These are phyloP conservation scores for Leptosomus discolor DNA, from an alignment of 2,113 vertebrate species.

Conservation along the genomic window DNA sequence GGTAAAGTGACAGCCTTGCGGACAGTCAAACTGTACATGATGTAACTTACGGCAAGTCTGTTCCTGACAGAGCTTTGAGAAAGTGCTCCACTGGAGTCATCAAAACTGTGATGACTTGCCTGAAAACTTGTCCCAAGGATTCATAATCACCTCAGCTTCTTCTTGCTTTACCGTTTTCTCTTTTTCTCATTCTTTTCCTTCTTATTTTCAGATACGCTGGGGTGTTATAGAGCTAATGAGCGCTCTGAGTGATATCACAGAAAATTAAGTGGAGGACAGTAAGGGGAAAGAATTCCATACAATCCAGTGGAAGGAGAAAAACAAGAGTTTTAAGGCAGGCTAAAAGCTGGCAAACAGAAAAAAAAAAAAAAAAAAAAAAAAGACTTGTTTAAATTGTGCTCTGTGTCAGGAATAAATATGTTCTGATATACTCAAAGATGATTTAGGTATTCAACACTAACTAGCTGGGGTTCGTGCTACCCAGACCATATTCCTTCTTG, in stretches of 20 bases:
- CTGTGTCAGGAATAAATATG: not conserved
- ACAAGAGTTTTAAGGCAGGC: not conserved
- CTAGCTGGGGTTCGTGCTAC: not conserved
- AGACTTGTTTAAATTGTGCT: not conserved
- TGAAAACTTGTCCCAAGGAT: not conserved
- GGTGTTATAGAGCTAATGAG: not conserved
- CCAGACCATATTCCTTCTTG: not conserved
- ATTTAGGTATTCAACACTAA: not conserved
- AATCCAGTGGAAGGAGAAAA: not conserved
- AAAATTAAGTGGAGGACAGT: not conserved
- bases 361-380: not conserved
- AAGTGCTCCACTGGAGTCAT: not conserved
- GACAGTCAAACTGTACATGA: not conserved
- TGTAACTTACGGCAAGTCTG: not conserved
- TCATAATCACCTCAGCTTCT: not conserved
- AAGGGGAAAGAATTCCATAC: not conserved
- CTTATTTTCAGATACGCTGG: not conserved
- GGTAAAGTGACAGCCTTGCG: not conserved
- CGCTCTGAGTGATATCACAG: not conserved
- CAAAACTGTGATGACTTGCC: not conserved
- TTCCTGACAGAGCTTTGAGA: not conserved
- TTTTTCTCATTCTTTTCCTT: not conserved
- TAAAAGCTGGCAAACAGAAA: not conserved
- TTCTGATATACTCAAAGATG: not conserved
- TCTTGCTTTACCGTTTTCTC: not conserved